Conservation (phyloP, 2,888 invertebrate species). For the Apotomis turbidana region DNA sequence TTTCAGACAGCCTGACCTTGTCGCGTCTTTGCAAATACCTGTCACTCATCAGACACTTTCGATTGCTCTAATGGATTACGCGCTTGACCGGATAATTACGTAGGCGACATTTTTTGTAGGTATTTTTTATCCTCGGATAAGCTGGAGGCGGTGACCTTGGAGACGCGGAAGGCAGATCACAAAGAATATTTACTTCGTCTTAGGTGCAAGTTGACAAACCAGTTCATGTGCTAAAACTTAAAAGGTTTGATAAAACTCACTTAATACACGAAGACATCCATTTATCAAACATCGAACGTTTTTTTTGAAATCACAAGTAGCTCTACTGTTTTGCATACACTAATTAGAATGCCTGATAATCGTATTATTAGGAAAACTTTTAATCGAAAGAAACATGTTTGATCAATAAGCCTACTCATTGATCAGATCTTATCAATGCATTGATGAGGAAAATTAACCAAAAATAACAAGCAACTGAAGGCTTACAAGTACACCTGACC, state of each 20-base stretch:
- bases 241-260: constrained; percentile 27
- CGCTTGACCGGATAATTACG: constrained; percentile 52
- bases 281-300: background rate
- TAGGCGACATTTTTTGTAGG: constrained; percentile 51
- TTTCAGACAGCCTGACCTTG: constrained; percentile 65
- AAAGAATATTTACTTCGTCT: constrained; percentile 58
- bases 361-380: constrained; percentile 16
- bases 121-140: constrained; percentile 50
- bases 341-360: constrained; percentile 6
- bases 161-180: constrained; percentile 65
- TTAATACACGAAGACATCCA: background rate
- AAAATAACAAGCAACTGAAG: constrained; percentile 29
- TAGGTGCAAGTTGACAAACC: constrained; percentile 41
- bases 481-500: constrained; percentile 31
- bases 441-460: constrained; percentile 39
- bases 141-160: constrained; percentile 61
- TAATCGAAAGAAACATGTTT: constrained; percentile 24
- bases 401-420: constrained; percentile 28
- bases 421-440: constrained; percentile 37
- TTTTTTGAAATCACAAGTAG: background rate
- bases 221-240: constrained; percentile 23
- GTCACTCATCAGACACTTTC: constrained; percentile 51
- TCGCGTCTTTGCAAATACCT: constrained; percentile 57
- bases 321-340: background rate
- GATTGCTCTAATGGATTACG: constrained; percentile 48